Conservation (phyloP, 2,797 vertebrate genomes). For the Danio albolineatus region DNA sequence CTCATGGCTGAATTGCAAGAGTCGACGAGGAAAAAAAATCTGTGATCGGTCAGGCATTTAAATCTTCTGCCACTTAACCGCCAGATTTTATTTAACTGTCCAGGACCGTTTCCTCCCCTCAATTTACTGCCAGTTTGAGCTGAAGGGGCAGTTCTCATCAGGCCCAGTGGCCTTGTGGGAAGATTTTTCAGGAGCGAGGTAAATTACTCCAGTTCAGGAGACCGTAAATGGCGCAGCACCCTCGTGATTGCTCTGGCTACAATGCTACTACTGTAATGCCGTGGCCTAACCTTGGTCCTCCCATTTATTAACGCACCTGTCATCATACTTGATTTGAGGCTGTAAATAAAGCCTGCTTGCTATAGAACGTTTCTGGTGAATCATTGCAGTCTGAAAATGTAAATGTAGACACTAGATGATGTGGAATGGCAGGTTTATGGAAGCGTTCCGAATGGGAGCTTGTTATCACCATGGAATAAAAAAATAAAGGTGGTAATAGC, state of each 20-base stretch:
- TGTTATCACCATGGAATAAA: too few relatives aligned
- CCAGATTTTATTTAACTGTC: slow-evolving; percentile 29
- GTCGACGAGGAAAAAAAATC: slow-evolving; percentile 23
- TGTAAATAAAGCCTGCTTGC: slow-evolving; percentile 47
- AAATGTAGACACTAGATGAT: neutral
- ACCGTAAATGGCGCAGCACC: slow-evolving; percentile 20
- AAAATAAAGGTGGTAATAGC: too few relatives aligned
- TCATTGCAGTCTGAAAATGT: neutral
- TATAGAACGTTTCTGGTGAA: slow-evolving; percentile 10
- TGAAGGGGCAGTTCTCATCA: slow-evolving; percentile 50
- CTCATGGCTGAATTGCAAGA: slow-evolving; percentile 18
- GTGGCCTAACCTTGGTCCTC: slow-evolving; percentile 48
- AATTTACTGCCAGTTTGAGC: slow-evolving; percentile 50
- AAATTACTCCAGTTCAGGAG: slow-evolving; percentile 54
- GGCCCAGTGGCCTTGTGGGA: slow-evolving; percentile 52
- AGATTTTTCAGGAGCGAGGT: slow-evolving; percentile 32
- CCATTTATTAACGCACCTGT: slow-evolving; percentile 50
- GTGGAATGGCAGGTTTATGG: neutral
- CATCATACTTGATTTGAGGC: slow-evolving; percentile 35
- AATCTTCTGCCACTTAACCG: slow-evolving; percentile 46
- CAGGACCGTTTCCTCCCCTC: slow-evolving; percentile 9
- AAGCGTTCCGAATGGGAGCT: neutral
- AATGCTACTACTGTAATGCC: slow-evolving; percentile 25
- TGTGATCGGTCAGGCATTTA: slow-evolving; percentile 29
- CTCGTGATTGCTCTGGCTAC: neutral